These are phyloP conservation scores for Pachyramphus minor DNA, from an alignment of 2,113 vertebrate genomes.

Conservation along the genomic window DNA sequence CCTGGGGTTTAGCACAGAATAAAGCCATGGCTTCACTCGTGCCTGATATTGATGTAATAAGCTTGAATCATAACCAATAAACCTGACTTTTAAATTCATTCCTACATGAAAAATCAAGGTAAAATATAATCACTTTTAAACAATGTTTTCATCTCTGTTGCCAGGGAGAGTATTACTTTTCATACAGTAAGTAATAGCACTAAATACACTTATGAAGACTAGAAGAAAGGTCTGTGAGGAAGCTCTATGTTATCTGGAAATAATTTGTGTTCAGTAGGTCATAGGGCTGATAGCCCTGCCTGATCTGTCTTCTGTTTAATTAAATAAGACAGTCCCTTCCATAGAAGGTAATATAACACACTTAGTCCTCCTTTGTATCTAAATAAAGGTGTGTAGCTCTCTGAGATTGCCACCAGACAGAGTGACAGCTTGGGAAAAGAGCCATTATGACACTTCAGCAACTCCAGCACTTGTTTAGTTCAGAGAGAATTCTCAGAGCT, in stretches of 20 bases:
- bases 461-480: not conserved
- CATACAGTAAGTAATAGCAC: not conserved
- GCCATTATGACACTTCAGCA: not conserved
- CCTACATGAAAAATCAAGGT: not conserved
- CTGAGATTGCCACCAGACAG: not conserved
- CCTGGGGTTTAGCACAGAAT: rapidly evolving
- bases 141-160: not conserved
- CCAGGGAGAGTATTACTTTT: not conserved
- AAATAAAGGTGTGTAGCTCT: not conserved
- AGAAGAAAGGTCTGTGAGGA: not conserved
- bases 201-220: not conserved
- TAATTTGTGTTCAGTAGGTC: not conserved
- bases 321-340: not conserved
- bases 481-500: not conserved
- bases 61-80: not conserved
- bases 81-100: not conserved
- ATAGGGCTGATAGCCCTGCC: not conserved
- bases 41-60: not conserved
- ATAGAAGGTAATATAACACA: not conserved
- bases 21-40: not conserved
- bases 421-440: not conserved
- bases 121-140: not conserved
- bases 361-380: not conserved
- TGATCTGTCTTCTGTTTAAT: not conserved
- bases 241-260: not conserved